phyloP scores from a whole-genome alignment of 2,888 invertebrate genomes.

The Drosophila flavopinicola region DNA sequence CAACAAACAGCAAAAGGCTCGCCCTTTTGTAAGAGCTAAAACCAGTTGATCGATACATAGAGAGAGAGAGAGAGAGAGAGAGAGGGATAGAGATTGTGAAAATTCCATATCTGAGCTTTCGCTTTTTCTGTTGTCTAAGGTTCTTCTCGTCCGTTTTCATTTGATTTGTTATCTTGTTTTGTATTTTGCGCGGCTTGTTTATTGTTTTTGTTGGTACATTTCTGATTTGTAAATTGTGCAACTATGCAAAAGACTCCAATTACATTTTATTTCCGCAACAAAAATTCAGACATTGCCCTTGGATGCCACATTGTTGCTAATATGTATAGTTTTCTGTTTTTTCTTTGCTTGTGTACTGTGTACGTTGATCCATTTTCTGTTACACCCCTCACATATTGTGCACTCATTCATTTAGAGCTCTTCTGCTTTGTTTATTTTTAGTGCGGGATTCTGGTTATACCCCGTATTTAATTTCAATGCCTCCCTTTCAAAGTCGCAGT shows the following conservation, averaged over 20 bases:
- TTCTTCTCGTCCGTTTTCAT: slow-evolving; percentile 44
- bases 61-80: slow-evolving; percentile 1
- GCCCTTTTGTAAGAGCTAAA: slow-evolving; percentile 30
- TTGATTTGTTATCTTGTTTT: slow-evolving; percentile 42
- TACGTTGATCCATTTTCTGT: slow-evolving; percentile 3
- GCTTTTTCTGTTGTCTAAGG: slow-evolving; percentile 60
- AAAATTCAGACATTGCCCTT: slow-evolving; percentile 5
- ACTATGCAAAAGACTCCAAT: slow-evolving; percentile 51
- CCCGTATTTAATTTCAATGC: slow-evolving; percentile 67
- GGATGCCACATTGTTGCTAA: slow-evolving; percentile 31
- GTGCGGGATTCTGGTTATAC: slow-evolving; percentile 68
- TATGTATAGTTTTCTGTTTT: slow-evolving; percentile 17
- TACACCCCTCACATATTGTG: too few relatives aligned
- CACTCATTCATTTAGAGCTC: slow-evolving; percentile 10
- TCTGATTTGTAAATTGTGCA: slow-evolving; percentile 60
- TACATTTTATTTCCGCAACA: slow-evolving; percentile 39
- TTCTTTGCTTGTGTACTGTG: too few relatives aligned
- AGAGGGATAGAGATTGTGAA: too few relatives aligned
- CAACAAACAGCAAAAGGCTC: slow-evolving; percentile 14
- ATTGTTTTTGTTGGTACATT: slow-evolving; percentile 5
- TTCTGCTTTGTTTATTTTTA: slow-evolving; percentile 66
- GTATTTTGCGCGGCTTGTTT: slow-evolving; percentile 26
- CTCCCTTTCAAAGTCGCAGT: slow-evolving; percentile 13
- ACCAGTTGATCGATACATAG: slow-evolving; percentile 47
- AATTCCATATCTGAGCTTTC: too few relatives aligned